A percentile compares a stretch with the other conserved stretches of the same genome.
Evolutionary conservation across 2,113 vertebrate genomes (phyloP).

Genomic region (Sceloporus undulatus): DNA sequence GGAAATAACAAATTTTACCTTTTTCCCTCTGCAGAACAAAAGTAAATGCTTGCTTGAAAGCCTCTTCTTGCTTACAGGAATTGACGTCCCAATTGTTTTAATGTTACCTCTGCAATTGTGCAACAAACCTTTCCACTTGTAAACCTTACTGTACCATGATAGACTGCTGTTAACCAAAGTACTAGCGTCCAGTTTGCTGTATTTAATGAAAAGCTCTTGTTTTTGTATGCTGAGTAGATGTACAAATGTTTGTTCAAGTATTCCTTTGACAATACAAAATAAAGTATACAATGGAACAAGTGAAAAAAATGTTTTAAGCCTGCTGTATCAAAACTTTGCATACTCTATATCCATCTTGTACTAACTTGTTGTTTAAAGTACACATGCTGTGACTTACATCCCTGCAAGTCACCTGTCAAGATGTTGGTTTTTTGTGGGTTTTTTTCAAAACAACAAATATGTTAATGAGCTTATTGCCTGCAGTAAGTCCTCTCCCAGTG

Average conservation of each 20-base stretch:
- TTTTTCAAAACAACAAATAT: slow-evolving; percentile 43
- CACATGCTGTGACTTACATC: slow-evolving; percentile 61
- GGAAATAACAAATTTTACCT: neutral
- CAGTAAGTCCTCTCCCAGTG: slow-evolving; percentile 31
- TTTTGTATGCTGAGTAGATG: slow-evolving; percentile 3
- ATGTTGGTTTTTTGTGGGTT: slow-evolving; percentile 40
- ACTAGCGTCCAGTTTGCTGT: neutral
- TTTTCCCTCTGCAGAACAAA: neutral
- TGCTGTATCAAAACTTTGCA: slow-evolving; percentile 62
- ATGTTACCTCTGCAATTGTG: neutral
- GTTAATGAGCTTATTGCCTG: slow-evolving; percentile 31
- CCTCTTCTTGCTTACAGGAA: no score
- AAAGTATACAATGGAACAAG: slow-evolving; percentile 45
- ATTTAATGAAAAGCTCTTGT: slow-evolving; percentile 24
- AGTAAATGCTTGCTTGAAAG: neutral
- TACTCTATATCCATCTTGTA: slow-evolving; percentile 70
- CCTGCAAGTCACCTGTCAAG: slow-evolving; percentile 67
- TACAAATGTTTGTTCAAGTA: slow-evolving; percentile 30
- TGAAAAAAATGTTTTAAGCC: slow-evolving; percentile 43
- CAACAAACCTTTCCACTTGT: neutral
- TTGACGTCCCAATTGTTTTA: neutral
- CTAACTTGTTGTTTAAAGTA: neutral
- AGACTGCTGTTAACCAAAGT: neutral
- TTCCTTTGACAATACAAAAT: slow-evolving; percentile 31
- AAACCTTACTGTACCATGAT: neutral